Conservation (phyloP, 2,113 vertebrate species). For the Tupaia tana region DNA sequence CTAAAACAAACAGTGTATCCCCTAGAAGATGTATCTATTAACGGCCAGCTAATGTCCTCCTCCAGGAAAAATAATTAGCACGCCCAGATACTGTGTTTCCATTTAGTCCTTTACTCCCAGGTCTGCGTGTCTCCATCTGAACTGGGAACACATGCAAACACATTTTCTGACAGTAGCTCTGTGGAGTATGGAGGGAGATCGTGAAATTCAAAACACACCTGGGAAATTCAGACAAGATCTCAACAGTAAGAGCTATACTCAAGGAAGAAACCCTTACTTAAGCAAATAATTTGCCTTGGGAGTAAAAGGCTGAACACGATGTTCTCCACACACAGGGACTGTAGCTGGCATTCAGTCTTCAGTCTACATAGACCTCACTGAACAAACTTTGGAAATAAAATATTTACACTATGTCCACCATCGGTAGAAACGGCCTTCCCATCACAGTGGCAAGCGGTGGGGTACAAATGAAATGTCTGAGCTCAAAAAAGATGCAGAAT, state of each 20-base stretch:
- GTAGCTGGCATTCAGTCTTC: slow-evolving; percentile 41
- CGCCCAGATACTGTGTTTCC: not conserved
- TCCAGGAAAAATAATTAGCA: slow-evolving; percentile 48
- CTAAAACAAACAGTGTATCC: slow-evolving; percentile 24
- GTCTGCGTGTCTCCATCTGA: not conserved
- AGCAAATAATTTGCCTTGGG: slow-evolving; percentile 78
- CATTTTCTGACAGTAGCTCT: slow-evolving; percentile 60
- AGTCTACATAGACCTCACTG: slow-evolving; percentile 2
- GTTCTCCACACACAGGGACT: slow-evolving; percentile 54
- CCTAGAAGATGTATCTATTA: slow-evolving; percentile 27
- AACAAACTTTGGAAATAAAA: slow-evolving; percentile 62
- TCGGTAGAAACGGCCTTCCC: slow-evolving; percentile 42
- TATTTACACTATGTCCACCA: slow-evolving; percentile 42
- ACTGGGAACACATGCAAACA: not conserved
- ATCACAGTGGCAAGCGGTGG: slow-evolving; percentile 9
- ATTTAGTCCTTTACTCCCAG: slow-evolving; percentile 31
- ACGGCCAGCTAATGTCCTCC: slow-evolving; percentile 37
- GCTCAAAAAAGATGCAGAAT: not conserved
- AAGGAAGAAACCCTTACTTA: slow-evolving; percentile 79
- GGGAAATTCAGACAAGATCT: slow-evolving; percentile 77
- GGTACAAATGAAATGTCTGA: not conserved
- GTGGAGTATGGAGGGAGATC: not conserved
- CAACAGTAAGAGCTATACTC: slow-evolving; percentile 79
- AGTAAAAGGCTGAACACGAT: slow-evolving; percentile 62
- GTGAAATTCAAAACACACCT: slow-evolving; percentile 75